phyloP scores from a whole-genome alignment of 37 sponge, comb jelly and placozoan species.

The Corticium candelabrum region DNA sequence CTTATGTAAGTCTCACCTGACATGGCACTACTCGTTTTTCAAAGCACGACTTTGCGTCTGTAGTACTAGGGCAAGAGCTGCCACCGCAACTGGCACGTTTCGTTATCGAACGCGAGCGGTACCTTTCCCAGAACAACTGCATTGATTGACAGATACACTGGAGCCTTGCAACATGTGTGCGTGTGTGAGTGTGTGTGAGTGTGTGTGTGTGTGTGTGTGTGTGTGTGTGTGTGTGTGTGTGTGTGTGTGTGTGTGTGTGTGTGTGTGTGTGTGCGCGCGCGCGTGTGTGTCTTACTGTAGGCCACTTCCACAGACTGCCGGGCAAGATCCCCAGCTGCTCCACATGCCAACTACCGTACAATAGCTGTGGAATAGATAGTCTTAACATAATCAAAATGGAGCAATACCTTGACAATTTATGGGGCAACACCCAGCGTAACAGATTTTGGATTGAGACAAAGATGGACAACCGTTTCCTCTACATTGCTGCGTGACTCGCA shows the following conservation, averaged over 20 bases:
- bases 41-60: not conserved
- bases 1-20: too few relatives aligned
- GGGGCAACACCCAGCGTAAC: not conserved
- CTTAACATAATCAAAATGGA: too few relatives aligned
- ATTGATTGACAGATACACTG: not conserved
- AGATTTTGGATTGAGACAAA: not conserved
- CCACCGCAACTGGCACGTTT: constrained; percentile 1
- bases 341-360: not conserved
- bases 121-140: not conserved
- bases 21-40: too few relatives aligned
- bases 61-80: not conserved
- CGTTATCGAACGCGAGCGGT: not conserved
- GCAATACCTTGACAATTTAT: too few relatives aligned
- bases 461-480: not conserved
- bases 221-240: too few relatives aligned
- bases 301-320: not conserved
- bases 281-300: not conserved
- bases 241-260: too few relatives aligned
- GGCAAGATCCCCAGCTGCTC: not conserved
- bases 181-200: too few relatives aligned
- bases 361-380: too few relatives aligned
- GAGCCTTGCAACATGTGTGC: too few relatives aligned
- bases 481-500: not conserved
- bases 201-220: too few relatives aligned
- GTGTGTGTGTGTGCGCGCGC: too few relatives aligned